phyloP scores from a whole-genome alignment of 2,797 vertebrate species.

The Oreochromis grahami region DNA sequence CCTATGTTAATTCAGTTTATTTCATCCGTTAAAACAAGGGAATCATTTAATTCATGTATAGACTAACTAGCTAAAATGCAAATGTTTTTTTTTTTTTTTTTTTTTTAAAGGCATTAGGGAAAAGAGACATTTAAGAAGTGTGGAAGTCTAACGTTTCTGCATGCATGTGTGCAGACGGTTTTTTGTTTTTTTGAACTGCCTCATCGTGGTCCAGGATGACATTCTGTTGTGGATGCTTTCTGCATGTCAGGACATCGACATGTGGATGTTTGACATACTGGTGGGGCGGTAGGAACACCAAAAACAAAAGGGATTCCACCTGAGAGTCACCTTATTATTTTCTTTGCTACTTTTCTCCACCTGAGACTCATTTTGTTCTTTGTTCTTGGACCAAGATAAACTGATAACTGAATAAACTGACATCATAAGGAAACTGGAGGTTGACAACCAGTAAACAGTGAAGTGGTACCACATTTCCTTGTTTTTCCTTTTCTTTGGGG shows the following conservation, averaged over 20 bases:
- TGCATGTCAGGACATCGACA: not conserved
- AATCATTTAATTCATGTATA: not conserved
- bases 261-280: not conserved
- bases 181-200: not conserved
- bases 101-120: not conserved
- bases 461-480: no score
- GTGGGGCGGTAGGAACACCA: not conserved
- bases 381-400: not conserved
- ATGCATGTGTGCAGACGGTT: not conserved
- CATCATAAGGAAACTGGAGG: not conserved
- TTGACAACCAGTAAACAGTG: not conserved
- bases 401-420: not conserved
- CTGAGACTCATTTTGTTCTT: not conserved
- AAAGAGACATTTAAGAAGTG: not conserved
- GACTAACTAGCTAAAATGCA: not conserved
- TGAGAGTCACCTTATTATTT: not conserved
- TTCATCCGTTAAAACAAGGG: not conserved
- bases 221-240: not conserved
- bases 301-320: not conserved
- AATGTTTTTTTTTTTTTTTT: not conserved
- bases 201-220: not conserved
- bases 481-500: not conserved
- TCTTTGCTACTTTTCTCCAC: not conserved
- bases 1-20: not conserved
- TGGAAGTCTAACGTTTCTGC: not conserved